Conservation (phyloP, 1,140 invertebrate species). For the Globodera rostochiensis region DNA sequence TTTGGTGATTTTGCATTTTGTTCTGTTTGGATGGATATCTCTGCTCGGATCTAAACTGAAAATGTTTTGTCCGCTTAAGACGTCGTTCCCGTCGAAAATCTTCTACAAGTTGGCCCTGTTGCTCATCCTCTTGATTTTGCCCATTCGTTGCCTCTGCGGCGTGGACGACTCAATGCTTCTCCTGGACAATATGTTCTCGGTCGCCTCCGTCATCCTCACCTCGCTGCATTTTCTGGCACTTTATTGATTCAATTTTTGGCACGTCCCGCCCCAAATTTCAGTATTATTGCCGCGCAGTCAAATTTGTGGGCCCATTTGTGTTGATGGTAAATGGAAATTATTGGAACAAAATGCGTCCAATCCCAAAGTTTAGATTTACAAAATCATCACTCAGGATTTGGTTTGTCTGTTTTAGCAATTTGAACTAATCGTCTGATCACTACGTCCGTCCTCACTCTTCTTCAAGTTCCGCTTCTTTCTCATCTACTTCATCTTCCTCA, state of each 20-base stretch:
- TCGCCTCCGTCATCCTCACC: conserved; percentile 90
- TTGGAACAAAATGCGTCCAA: background rate
- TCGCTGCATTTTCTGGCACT: conserved; percentile 87
- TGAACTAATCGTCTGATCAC: background rate
- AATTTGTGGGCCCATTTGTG: conserved; percentile 95
- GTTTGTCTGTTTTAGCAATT: background rate
- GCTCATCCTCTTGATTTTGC: conserved; percentile 76
- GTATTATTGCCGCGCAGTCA: conserved; percentile 85
- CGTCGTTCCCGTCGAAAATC: conserved; percentile 83
- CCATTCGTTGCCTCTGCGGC: conserved; percentile 79
- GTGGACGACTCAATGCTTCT: conserved; percentile 66
- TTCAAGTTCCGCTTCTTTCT: conserved; percentile 81
- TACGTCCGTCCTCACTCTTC: too few relatives aligned
- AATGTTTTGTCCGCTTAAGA: conserved; percentile 69
- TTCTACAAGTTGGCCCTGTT: conserved; percentile 82
- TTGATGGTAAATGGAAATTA: conserved; percentile 81
- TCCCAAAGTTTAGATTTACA: conserved; percentile 68
- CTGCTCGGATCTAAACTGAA: background rate
- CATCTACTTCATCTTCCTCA: conserved; percentile 92
- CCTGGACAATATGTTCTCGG: conserved; percentile 81
- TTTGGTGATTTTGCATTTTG: conserved; percentile 47
- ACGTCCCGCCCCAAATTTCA: background rate
- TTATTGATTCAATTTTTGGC: background rate
- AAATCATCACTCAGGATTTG: conserved; percentile 82
- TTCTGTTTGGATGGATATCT: background rate